These are phyloP conservation scores for Spermophilus dauricus DNA, from an alignment of 2,113 vertebrate species.

Conservation along the genomic window DNA sequence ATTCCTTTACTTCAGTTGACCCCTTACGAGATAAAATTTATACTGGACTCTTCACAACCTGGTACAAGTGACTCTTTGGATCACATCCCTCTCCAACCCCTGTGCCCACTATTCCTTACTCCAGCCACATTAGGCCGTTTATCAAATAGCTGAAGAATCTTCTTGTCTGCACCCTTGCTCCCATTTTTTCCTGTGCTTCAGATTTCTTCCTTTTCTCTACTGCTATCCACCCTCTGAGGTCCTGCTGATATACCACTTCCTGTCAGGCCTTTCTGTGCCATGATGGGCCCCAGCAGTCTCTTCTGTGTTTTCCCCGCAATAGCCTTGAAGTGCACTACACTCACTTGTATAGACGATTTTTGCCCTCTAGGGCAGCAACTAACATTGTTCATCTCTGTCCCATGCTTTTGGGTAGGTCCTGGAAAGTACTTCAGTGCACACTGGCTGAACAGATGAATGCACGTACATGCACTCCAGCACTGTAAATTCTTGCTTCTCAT, in stretches of 20 bases:
- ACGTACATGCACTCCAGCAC: rapidly evolving
- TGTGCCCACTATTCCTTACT: neutral
- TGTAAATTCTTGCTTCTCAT: neutral
- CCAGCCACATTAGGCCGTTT: neutral
- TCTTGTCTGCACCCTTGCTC: neutral
- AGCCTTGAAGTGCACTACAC: too few species aligned
- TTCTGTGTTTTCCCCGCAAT: neutral
- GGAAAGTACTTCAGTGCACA: neutral
- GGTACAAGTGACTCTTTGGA: neutral
- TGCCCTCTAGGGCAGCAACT: too few species aligned
- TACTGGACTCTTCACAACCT: neutral
- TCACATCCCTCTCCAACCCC: too few species aligned
- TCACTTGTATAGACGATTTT: neutral
- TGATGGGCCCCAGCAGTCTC: rapidly evolving
- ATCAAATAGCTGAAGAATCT: neutral
- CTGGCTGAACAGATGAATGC: neutral
- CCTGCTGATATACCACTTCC: neutral
- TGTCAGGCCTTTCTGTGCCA: neutral
- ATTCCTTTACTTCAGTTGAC: neutral
- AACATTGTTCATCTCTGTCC: neutral
- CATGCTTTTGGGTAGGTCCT: neutral
- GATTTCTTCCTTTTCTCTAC: neutral
- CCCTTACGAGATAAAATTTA: neutral
- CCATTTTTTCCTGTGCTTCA: neutral
- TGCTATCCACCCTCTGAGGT: neutral